Evolutionary conservation across 2,113 vertebrate species (phyloP), one percentile per base, ranked within the genome.

Genomic region (Hirundichthys speculiger): DNA sequence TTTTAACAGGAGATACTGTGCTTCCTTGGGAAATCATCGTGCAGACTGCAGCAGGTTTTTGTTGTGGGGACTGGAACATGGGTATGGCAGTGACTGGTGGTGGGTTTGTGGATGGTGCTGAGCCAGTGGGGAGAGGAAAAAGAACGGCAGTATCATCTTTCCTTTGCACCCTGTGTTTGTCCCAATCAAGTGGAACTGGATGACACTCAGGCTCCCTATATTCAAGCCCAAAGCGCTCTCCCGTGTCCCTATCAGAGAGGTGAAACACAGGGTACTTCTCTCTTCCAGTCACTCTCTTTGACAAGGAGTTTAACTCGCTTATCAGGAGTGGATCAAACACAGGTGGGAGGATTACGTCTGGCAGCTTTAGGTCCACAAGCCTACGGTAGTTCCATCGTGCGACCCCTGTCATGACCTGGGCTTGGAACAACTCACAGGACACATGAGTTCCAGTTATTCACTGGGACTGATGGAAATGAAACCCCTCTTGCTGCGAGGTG

Each of bases 381-480:
- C 25, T 15, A 9, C 54, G 50, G 27, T 22, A 55, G 41, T 47
- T 55, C 63, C 41, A 15, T 9, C 7, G 1, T 6, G 20, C 63
- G 11, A 65, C 42, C 15, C 0, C 15, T 14, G 41, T 65, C 41
- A 65, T 55, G 15, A 6, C 51, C 51, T 55, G 51, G 2, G 16
- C 13, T 1, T 54, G 20, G 41, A 55, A 65, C 4, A 55, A 0
- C 16, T 55, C 27, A 19, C 4, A 18, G 12, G 40, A 65, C 4
- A 47, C 19, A 0, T 0, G 20, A 13, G 12, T 47, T 16, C 42
- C 2, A 0, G 52, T 66, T 0, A 48, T 11, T 27, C 41, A 54
- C 25, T 54, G 49, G 0, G 50, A 13, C 19, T 54, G 25, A 15
- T 54, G 62, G 0, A 54, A 66, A 47, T 25, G 27, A 0, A 30